A percentile compares a stretch with the other conserved stretches of the same genome.
Conservation (phyloP, 2,888 invertebrate species). For the Dicyrtoma fusca region DNA sequence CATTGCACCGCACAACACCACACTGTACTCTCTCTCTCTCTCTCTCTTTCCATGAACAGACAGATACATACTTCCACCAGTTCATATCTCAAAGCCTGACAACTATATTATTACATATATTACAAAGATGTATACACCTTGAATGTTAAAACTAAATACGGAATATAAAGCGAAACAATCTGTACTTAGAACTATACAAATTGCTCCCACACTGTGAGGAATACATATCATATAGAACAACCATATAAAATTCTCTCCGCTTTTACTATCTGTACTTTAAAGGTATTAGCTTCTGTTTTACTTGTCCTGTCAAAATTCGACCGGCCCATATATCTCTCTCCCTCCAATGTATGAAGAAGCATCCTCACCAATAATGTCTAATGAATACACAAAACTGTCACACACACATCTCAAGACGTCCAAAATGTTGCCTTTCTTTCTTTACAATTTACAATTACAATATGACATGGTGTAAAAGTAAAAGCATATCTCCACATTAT, state of each 20-base stretch:
- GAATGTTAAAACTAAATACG: background rate
- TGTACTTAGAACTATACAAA: background rate
- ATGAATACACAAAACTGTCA: constrained; percentile 8
- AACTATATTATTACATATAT: too few species aligned
- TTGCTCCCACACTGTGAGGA: background rate
- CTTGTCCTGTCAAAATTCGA: constrained; percentile 4
- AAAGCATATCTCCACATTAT: too few species aligned
- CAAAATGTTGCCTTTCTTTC: background rate
- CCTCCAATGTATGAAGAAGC: background rate
- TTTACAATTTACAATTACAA: too few species aligned
- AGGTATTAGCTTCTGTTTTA: constrained; percentile 18
- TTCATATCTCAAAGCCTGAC: too few species aligned
- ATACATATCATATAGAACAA: too few species aligned
- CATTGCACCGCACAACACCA: background rate
- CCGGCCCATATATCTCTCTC: constrained; percentile 1
- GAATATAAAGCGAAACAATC: background rate
- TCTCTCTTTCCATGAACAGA: background rate
- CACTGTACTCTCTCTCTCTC: background rate
- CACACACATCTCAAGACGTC: background rate
- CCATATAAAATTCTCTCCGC: constrained; percentile 8
- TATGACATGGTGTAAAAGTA: too few species aligned
- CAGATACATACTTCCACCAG: constrained; percentile 1
- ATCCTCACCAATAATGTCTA: too few species aligned
- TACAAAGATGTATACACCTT: background rate
- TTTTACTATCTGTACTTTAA: background rate